Evolutionary conservation across 1,140 invertebrate genomes (phyloP).

Genomic region (Cydia strobilella): DNA sequence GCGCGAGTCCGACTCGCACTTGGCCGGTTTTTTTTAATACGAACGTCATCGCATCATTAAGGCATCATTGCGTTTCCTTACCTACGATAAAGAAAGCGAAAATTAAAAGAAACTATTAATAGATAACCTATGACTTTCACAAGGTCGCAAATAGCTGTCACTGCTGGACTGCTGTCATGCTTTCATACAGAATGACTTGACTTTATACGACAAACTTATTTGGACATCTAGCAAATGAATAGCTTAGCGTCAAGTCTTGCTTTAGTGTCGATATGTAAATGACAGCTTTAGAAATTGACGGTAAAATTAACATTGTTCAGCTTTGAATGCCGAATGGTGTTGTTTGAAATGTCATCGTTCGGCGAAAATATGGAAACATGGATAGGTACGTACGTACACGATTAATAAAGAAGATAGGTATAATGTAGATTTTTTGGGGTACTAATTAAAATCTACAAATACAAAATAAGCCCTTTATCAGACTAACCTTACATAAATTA

Average conservation of each 20-base stretch:
- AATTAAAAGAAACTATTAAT: neutral
- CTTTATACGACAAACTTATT: constrained; percentile 15
- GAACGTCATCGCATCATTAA: neutral
- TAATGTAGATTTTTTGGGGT: too few species aligned
- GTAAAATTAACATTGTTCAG: neutral
- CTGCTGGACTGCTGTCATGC: neutral
- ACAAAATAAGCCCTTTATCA: too few species aligned
- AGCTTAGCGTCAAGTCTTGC: neutral
- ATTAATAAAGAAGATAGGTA: too few species aligned
- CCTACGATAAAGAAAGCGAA: neutral
- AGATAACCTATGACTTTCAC: constrained; percentile 12
- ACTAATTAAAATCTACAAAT: too few species aligned
- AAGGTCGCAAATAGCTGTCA: constrained; percentile 16
- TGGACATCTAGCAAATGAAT: neutral
- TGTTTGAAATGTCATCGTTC: neutral
- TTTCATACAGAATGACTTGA: constrained; percentile 14
- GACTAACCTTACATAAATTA: too few species aligned
- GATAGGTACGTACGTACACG: neutral
- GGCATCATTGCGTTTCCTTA: neutral
- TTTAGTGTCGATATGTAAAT: neutral
- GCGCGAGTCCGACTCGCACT: too few species aligned
- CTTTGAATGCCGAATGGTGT: neutral
- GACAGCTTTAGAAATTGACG: neutral
- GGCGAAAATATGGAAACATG: neutral
- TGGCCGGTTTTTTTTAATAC: too few species aligned